These are phyloP conservation scores for Oscheius sp. DNA, from an alignment of 2,888 invertebrate species.

Conservation along the genomic window DNA sequence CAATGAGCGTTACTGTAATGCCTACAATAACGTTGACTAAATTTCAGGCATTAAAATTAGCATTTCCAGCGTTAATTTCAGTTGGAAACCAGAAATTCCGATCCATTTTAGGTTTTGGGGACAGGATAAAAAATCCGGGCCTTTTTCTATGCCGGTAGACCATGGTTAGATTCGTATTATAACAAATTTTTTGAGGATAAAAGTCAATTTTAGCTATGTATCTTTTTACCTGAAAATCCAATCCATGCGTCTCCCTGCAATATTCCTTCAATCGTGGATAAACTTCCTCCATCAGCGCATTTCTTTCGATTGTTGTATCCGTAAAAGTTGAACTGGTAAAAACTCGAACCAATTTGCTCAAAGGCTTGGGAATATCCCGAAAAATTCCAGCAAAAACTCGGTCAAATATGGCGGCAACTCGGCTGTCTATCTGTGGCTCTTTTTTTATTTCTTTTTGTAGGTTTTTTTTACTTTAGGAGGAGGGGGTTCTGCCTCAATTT, in stretches of 20 bases:
- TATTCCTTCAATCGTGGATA: conserved; percentile 94
- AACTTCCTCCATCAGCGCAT: conserved; percentile 96
- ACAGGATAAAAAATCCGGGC: too few species aligned
- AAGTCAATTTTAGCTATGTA: neutral
- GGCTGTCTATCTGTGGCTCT: conserved; percentile 18
- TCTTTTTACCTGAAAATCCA: conserved; percentile 89
- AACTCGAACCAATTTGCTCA: conserved; percentile 96
- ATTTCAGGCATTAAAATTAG: too few species aligned
- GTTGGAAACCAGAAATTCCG: too few species aligned
- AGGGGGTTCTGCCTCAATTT: neutral
- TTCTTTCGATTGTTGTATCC: conserved; percentile 95
- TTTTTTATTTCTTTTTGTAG: neutral
- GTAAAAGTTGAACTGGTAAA: conserved; percentile 97
- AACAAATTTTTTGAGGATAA: too few species aligned
- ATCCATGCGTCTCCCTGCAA: conserved; percentile 93
- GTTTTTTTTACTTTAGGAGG: conserved; percentile 1
- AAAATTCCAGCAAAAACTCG: conserved; percentile 89
- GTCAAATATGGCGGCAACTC: conserved; percentile 78
- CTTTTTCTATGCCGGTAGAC: too few species aligned
- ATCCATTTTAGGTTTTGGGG: too few species aligned
- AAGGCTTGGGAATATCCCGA: conserved; percentile 89
- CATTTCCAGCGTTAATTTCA: too few species aligned
- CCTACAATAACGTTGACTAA: too few species aligned
- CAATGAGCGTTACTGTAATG: too few species aligned
- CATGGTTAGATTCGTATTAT: too few species aligned